phyloP scores from a whole-genome alignment of 1,140 invertebrate species.

The Melipona quadrifasciata region DNA sequence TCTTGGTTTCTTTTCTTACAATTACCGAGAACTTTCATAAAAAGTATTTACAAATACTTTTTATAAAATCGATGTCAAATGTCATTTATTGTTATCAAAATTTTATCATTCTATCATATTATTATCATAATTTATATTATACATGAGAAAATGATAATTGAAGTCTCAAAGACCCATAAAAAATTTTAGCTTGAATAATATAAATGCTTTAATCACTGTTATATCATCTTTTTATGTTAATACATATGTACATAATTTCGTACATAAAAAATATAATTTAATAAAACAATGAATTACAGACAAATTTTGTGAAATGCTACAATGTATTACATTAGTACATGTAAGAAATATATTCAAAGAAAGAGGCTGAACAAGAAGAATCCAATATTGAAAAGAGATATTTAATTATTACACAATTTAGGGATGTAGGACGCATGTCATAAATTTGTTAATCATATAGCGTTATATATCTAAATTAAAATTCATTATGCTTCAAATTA shows the following conservation, averaged over 20 bases:
- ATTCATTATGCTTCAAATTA: slow-evolving; percentile 3
- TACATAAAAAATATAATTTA: background rate
- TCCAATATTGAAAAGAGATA: background rate
- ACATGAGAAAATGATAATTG: background rate
- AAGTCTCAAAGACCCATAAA: too few species aligned
- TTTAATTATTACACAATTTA: background rate
- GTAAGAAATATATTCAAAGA: background rate
- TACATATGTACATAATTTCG: background rate
- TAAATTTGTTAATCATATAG: background rate
- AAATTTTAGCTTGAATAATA: background rate
- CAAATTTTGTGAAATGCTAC: background rate
- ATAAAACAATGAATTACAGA: background rate
- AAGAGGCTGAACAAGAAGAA: too few species aligned
- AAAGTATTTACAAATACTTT: background rate
- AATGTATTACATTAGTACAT: background rate
- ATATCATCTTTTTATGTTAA: background rate
- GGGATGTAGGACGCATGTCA: background rate
- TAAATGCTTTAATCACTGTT: background rate
- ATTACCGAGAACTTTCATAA: background rate
- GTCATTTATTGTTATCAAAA: background rate
- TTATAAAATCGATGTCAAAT: background rate
- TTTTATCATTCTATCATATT: background rate
- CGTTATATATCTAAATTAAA: background rate
- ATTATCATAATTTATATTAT: background rate
- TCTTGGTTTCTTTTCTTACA: background rate